Percentiles rank a stretch among this genome's conserved stretches.
Conservation (phyloP, 1,140 invertebrate species). For the Drosophila parvula region DNA sequence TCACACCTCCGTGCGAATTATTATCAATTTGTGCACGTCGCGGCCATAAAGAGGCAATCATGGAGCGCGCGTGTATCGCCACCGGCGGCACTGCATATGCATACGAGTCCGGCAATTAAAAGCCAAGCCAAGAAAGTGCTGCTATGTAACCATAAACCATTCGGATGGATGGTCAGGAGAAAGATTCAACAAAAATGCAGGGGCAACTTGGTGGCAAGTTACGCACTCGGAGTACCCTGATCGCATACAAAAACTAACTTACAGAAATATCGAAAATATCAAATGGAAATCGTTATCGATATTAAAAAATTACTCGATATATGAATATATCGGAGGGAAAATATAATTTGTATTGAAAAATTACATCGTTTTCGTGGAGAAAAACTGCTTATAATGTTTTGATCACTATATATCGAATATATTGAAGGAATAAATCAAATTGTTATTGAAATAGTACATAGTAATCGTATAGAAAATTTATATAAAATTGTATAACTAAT, state of each 20-base stretch:
- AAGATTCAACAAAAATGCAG: background rate
- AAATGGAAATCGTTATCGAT: background rate
- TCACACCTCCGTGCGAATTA: conserved; percentile 66
- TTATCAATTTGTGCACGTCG: conserved; percentile 80
- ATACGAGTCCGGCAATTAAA: conserved; percentile 55
- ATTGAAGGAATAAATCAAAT: no score
- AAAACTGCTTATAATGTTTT: no score
- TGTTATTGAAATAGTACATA: no score
- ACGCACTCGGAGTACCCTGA: conserved; percentile 8
- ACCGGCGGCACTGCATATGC: conserved; percentile 41
- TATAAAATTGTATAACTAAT: no score
- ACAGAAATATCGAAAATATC: background rate
- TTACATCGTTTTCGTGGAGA: no score
- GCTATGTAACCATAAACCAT: conserved; percentile 29
- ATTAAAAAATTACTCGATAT: background rate
- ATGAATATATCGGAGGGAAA: background rate
- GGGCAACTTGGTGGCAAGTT: background rate
- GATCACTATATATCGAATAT: no score
- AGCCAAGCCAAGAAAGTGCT: conserved; percentile 30
- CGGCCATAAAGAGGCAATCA: conserved; percentile 70
- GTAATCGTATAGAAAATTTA: no score
- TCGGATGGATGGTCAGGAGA: conserved; percentile 3
- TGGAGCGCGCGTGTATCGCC: conserved; percentile 46
- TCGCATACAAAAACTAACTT: background rate
- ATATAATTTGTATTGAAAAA: background rate